phyloP scores from a whole-genome alignment of 2,888 invertebrate genomes.

The Volucella zonaria region DNA sequence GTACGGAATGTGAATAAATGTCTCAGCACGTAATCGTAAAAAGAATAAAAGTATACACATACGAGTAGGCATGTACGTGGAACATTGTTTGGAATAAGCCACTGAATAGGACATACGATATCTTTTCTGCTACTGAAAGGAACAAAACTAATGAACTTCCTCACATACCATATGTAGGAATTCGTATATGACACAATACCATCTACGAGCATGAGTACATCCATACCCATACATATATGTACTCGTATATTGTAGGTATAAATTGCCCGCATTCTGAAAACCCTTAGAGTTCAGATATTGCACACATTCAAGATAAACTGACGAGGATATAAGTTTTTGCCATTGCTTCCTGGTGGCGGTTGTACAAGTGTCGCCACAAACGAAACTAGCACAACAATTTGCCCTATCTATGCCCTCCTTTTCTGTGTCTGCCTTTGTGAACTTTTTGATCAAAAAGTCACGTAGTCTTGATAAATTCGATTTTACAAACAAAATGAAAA shows the following conservation, averaged over 20 bases:
- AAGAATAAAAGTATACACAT: constrained; percentile 14
- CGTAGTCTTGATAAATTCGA: constrained; percentile 72
- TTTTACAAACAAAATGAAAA: constrained; percentile 45
- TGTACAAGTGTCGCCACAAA: constrained; percentile 26
- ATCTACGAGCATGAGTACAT: too few relatives aligned
- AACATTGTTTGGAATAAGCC: constrained; percentile 30
- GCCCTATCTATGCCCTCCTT: background rate
- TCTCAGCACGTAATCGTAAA: constrained; percentile 24
- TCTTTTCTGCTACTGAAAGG: constrained; percentile 2
- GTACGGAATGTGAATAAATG: constrained; percentile 26
- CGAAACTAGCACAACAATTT: constrained; percentile 68
- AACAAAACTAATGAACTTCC: constrained; percentile 27
- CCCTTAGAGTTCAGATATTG: too few relatives aligned
- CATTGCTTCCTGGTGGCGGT: constrained; percentile 56
- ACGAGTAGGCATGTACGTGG: too few relatives aligned
- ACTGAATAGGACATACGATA: constrained; percentile 38
- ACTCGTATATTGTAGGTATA: too few relatives aligned
- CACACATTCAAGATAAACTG: constrained; percentile 48
- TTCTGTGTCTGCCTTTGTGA: background rate
- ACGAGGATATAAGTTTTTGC: constrained; percentile 68
- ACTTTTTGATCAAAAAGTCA: constrained; percentile 67
- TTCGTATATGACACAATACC: too few relatives aligned
- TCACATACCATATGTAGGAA: background rate
- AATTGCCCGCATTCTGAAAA: too few relatives aligned
- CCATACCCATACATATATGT: too few relatives aligned